Conservation (phyloP, 1,140 invertebrate genomes). For the Globodera rostochiensis region DNA sequence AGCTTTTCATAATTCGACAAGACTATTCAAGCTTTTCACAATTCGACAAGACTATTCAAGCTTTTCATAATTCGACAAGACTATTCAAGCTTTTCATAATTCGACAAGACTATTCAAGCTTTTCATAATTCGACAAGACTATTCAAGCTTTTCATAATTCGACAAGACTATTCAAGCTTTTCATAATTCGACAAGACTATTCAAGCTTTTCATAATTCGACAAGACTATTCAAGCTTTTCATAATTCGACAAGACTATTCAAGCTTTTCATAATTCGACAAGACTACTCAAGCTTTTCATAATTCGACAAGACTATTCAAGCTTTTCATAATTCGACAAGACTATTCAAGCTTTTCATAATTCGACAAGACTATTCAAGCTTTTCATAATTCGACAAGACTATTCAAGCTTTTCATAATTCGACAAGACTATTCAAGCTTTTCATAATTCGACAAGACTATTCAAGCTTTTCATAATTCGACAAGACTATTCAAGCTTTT, state of each 20-base stretch:
- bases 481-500: no score
- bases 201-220: slow-evolving; percentile 8
- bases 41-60: slow-evolving; percentile 16
- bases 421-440: no score
- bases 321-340: slow-evolving; percentile 11
- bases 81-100: no score
- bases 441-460: slow-evolving; percentile 6
- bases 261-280: slow-evolving; percentile 13
- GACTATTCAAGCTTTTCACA: no score
- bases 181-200: slow-evolving; percentile 6
- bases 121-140: slow-evolving; percentile 6
- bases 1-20: slow-evolving; percentile 13
- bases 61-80: slow-evolving; percentile 8
- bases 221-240: no score
- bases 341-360: no score
- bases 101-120: no score
- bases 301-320: slow-evolving; percentile 15
- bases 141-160: no score
- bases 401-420: no score
- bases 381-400: slow-evolving; percentile 6
- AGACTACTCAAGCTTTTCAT: no score
- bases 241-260: slow-evolving; percentile 10
- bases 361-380: slow-evolving; percentile 17
- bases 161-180: no score
- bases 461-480: slow-evolving; percentile 12